Evolutionary conservation across 2,797 vertebrate genomes (phyloP).

Genomic region (Hipposideros larvatus): DNA sequence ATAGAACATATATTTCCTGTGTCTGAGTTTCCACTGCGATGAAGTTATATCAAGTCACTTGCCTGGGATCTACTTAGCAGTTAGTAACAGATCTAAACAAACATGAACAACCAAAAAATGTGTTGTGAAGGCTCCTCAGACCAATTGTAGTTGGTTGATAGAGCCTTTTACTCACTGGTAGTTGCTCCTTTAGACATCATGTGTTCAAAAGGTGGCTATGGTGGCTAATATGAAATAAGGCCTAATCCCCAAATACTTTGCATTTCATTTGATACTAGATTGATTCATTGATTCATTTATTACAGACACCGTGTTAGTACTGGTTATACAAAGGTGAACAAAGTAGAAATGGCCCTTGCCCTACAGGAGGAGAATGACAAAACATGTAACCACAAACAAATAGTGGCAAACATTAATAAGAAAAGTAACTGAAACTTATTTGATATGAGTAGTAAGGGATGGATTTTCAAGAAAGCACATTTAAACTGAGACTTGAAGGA

Average conservation of each 20-base stretch:
- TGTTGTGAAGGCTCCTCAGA: neutral
- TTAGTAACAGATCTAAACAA: conserved; percentile 28
- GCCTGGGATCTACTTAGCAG: neutral
- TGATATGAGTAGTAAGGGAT: neutral
- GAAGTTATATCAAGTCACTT: neutral
- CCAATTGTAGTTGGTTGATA: neutral
- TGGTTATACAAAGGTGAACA: neutral
- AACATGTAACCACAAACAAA: neutral
- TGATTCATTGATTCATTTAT: neutral
- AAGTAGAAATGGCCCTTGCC: neutral
- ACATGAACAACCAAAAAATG: neutral
- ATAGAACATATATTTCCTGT: neutral
- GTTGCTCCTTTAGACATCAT: neutral
- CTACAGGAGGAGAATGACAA: neutral
- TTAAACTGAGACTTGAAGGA: neutral
- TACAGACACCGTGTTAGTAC: neutral
- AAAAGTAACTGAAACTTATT: neutral
- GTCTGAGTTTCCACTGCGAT: neutral
- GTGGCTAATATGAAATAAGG: conserved; percentile 23
- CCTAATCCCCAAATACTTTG: neutral
- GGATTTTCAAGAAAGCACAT: neutral
- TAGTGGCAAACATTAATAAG: neutral
- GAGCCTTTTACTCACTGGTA: neutral
- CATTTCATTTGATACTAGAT: conserved; percentile 42
- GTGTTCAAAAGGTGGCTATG: neutral